Base-by-base conservation (phyloP, 2,113 vertebrate genomes). In the Pimephales promelas region DNA sequence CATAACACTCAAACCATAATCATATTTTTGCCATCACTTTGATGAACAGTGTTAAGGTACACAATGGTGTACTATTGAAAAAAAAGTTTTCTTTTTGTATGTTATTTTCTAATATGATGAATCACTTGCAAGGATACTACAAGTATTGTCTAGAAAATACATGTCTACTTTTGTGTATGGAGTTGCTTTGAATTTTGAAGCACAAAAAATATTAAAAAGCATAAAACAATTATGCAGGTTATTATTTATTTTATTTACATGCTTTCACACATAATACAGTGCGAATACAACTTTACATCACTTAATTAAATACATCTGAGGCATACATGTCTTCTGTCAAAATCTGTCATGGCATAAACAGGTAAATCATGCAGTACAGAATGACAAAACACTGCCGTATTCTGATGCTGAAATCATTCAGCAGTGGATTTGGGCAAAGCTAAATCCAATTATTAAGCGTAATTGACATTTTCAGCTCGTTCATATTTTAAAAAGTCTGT, bases 221-320 rank as follows among this genome's bases (percentile, higher is more conserved):
- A 45, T 9, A 52, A 7, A 20, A 43, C 73, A 40, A 28, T 28
- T 2, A 24, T 18, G 9, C 2, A 75, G 22, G 34, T 8, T 57
- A 77, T 77, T 57, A 77, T 77, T 57, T 77, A 57, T 57, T 14
- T 77, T 26, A 10, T 36, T 76, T 56, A 47, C 49, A 76, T 36
- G 28, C 20, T 77, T 77, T 36, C 36, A 2, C 2, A 59, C 36
- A 11, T 74, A 24, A 59, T 61, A 62, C 34, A 75, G 28, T 75
- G 9, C 10, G 28, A 26, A 9, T 49, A 28, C 8, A 24, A 59
- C 31, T 5, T 36, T 5, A 31, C 4, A 28, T 43, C n/a, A 40
- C 13, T 43, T 45, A 28, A 20, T 78, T 61, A 61, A 43, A 78
- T 61, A 62, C 76, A 45, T 20, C 7, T 1, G 36, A 45, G n/a